A percentile compares a stretch with the other conserved stretches of the same genome.
These are phyloP conservation scores for Listrodromus nycthemerus DNA, from an alignment of 2,888 invertebrate genomes.

Conservation along the genomic window DNA sequence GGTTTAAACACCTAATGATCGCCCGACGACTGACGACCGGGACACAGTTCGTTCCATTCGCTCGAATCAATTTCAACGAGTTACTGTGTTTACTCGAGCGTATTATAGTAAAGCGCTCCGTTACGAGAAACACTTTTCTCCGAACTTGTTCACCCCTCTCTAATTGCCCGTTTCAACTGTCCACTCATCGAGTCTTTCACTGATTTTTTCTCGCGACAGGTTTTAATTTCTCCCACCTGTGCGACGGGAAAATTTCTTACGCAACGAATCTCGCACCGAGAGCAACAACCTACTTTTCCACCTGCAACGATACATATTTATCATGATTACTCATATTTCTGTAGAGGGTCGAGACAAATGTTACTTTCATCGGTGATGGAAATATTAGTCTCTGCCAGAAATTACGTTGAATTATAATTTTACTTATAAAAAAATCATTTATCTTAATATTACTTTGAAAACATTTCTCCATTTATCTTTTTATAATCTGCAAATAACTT, in stretches of 20 bases:
- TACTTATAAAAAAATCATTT: not conserved
- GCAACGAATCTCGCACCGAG: slow-evolving; percentile 1
- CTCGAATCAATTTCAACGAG: slow-evolving; percentile 57
- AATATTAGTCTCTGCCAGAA: not conserved
- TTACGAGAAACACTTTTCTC: slow-evolving; percentile 51
- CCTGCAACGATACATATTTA: not conserved
- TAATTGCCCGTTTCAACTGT: slow-evolving; percentile 12
- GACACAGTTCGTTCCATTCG: slow-evolving; percentile 54
- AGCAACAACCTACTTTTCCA: slow-evolving; percentile 1
- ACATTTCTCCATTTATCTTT: no score
- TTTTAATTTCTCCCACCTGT: slow-evolving; percentile 1
- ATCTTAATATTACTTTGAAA: not conserved
- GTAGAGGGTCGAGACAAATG: not conserved
- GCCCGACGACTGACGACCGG: slow-evolving; percentile 24
- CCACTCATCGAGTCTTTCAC: not conserved
- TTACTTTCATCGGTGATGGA: not conserved
- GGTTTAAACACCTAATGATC: slow-evolving; percentile 57
- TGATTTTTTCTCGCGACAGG: not conserved
- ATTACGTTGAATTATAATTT: not conserved
- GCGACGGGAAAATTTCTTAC: not conserved
- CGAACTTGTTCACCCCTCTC: slow-evolving; percentile 15
- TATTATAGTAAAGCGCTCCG: slow-evolving; percentile 15
- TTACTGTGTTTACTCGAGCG: slow-evolving; percentile 45
- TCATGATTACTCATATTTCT: not conserved
- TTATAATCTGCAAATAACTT: not conserved